Percentiles rank a stretch among this genome's conserved stretches.
These are phyloP conservation scores for Caenorhabditis sp. DNA, from an alignment of 2,888 invertebrate species.

Conservation along the genomic window DNA sequence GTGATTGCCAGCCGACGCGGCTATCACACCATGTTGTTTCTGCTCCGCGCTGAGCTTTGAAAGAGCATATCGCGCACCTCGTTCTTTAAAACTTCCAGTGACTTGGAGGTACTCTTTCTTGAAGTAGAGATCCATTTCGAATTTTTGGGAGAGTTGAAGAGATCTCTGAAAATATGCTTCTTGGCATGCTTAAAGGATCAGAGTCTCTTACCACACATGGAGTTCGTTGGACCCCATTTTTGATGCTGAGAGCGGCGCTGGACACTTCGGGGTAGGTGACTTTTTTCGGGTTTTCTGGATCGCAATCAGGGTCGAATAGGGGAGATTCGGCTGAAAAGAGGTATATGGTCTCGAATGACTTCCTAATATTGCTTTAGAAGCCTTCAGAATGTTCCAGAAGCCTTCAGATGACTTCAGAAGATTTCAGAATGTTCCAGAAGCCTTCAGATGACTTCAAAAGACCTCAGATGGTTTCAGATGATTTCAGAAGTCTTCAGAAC, in stretches of 20 bases:
- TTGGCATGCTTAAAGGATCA: too few species aligned
- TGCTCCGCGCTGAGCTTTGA: slow-evolving; percentile 43
- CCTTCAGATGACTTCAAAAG: too few species aligned
- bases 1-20: slow-evolving; percentile 79
- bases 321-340: slow-evolving; percentile 13
- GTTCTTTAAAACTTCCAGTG: slow-evolving; percentile 95
- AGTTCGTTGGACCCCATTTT: slow-evolving; percentile 83
- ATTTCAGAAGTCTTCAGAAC: too few species aligned
- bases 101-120: slow-evolving; percentile 93
- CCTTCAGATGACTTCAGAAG: neutral
- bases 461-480: too few species aligned
- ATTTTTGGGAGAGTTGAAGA: slow-evolving; percentile 79
- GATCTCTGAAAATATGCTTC: slow-evolving; percentile 86
- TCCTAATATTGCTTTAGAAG: neutral
- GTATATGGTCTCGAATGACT: neutral
- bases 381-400: neutral
- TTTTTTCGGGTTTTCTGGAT: slow-evolving; percentile 62
- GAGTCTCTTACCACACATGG: slow-evolving; percentile 81
- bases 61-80: slow-evolving; percentile 78
- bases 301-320: slow-evolving; percentile 59
- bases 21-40: slow-evolving; percentile 55
- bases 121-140: slow-evolving; percentile 86
- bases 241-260: slow-evolving; percentile 84
- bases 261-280: slow-evolving; percentile 68
- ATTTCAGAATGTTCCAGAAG: too few species aligned